phyloP scores from a whole-genome alignment of 2,797 vertebrate genomes.

The Cirrhinus mrigala region DNA sequence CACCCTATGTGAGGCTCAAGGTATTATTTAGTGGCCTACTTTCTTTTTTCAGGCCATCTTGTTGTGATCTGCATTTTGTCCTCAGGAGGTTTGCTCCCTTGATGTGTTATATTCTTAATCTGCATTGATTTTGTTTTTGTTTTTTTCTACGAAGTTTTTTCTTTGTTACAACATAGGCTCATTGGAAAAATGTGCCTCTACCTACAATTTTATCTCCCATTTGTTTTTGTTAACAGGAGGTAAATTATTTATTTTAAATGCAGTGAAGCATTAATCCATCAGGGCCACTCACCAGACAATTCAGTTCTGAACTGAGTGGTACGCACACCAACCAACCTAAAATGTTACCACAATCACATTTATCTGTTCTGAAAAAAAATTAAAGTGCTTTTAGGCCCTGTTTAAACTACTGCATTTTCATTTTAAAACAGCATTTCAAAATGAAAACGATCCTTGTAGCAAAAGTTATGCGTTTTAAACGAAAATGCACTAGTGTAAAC shows the following conservation, averaged over 20 bases:
- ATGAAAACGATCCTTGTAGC: too few relatives aligned
- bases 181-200: neutral
- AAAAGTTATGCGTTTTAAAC: too few relatives aligned
- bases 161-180: neutral
- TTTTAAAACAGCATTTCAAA: too few relatives aligned
- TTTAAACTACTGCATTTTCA: too few relatives aligned
- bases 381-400: too few relatives aligned
- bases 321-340: too few relatives aligned
- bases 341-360: neutral
- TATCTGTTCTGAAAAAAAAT: too few relatives aligned
- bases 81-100: neutral
- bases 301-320: neutral
- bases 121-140: neutral
- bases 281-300: neutral
- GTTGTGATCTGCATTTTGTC: slow-evolving; percentile 13
- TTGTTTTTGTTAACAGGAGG: too few relatives aligned
- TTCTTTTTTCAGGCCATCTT: neutral
- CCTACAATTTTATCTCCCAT: neutral
- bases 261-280: neutral
- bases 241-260: neutral
- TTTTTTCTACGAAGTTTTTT: neutral
- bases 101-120: neutral
- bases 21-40: slow-evolving; percentile 23
- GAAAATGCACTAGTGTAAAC: too few relatives aligned
- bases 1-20: neutral